These are phyloP conservation scores for Scomber scombrus DNA, from an alignment of 2,113 vertebrate species.

Conservation along the genomic window DNA sequence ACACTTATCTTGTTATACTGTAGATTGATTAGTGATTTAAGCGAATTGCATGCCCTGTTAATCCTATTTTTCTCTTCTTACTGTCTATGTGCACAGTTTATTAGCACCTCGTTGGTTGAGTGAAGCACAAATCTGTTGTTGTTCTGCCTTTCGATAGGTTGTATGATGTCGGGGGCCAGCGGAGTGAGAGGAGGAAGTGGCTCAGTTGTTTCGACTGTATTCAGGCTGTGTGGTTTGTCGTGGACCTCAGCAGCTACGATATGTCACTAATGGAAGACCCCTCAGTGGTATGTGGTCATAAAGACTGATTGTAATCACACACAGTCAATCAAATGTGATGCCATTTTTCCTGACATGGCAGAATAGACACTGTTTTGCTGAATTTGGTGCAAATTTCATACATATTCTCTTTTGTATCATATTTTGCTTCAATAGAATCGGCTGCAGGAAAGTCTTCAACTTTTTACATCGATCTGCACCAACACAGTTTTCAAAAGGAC, in stretches of 20 bases:
- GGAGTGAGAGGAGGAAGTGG: slow-evolving; percentile 82
- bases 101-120: background rate
- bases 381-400: background rate
- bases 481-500: slow-evolving; percentile 69
- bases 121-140: background rate
- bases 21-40: background rate
- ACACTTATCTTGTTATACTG: background rate
- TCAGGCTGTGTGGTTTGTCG: slow-evolving; percentile 80
- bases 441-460: slow-evolving; percentile 81
- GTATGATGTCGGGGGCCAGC: slow-evolving; percentile 83
- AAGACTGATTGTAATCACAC: background rate
- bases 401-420: too few relatives aligned
- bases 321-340: background rate
- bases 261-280: slow-evolving; percentile 59
- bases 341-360: too few relatives aligned
- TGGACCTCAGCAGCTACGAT: slow-evolving; percentile 83
- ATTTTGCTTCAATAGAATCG: slow-evolving; percentile 63
- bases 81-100: background rate
- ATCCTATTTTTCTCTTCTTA: background rate
- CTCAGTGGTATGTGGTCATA: slow-evolving; percentile 61
- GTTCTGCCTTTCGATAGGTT: slow-evolving; percentile 64
- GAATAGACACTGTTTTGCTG: background rate
- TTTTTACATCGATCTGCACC: slow-evolving; percentile 78
- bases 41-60: background rate
- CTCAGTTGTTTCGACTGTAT: slow-evolving; percentile 82